A percentile compares a stretch with the other conserved stretches of the same genome.
These are phyloP conservation scores for Hypolimnas misippus DNA, from an alignment of 2,888 invertebrate species.

Conservation along the genomic window DNA sequence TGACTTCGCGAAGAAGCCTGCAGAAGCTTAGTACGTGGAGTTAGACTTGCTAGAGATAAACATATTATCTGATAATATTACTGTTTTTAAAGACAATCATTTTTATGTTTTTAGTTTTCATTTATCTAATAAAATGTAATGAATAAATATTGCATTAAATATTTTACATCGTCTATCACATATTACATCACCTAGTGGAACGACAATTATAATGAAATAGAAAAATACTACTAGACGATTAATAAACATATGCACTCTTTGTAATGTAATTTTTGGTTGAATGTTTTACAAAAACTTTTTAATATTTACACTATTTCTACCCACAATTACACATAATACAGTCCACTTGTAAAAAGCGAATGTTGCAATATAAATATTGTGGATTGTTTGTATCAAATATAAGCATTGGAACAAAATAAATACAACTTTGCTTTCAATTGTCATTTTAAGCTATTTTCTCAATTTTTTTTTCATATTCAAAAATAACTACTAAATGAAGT, in stretches of 20 bases:
- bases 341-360: no score
- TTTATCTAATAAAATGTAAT: no score
- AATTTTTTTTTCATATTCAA: neutral
- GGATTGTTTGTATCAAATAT: neutral
- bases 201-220: neutral
- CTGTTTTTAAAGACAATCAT: neutral
- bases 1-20: neutral
- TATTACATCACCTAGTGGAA: no score
- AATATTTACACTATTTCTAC: slow-evolving; percentile 2
- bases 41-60: neutral
- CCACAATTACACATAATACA: no score
- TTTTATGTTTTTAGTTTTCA: no score
- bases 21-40: neutral
- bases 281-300: neutral
- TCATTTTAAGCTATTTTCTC: neutral
- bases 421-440: neutral
- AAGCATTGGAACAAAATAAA: neutral
- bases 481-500: no score
- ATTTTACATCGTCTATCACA: no score
- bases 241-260: neutral
- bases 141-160: no score
- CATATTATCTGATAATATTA: neutral
- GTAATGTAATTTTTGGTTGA: neutral
- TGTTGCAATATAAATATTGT: no score
- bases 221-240: slow-evolving; percentile 4